phyloP scores from a whole-genome alignment of 2,888 invertebrate genomes.

The Cecidostiba fungosa region DNA sequence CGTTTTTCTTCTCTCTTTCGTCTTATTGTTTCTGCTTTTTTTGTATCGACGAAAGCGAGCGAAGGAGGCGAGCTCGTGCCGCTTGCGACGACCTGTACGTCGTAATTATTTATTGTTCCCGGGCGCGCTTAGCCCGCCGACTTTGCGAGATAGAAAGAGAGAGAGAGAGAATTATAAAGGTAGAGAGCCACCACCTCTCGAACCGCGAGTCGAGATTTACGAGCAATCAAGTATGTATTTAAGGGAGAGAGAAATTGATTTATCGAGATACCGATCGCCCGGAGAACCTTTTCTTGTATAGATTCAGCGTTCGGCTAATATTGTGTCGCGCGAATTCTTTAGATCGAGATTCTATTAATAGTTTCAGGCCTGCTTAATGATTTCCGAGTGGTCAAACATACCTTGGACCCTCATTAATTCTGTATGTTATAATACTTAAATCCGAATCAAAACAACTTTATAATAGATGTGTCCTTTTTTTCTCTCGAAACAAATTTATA shows the following conservation, averaged over 20 bases:
- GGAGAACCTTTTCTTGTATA: not conserved
- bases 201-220: slow-evolving; percentile 45
- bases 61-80: slow-evolving; percentile 11
- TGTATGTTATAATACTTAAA: not conserved
- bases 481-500: too few relatives aligned
- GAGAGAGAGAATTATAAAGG: slow-evolving; percentile 10
- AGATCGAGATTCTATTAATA: slow-evolving; percentile 2
- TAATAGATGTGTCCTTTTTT: too few relatives aligned
- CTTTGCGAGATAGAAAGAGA: slow-evolving; percentile 18
- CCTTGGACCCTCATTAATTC: not conserved
- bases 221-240: slow-evolving; percentile 61
- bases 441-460: not conserved
- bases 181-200: not conserved
- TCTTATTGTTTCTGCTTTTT: slow-evolving; percentile 39
- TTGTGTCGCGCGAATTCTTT: not conserved
- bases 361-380: not conserved
- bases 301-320: not conserved
- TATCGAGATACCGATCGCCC: slow-evolving; percentile 46
- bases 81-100: slow-evolving; percentile 44
- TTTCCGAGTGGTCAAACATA: not conserved
- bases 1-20: slow-evolving; percentile 26
- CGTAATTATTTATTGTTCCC: slow-evolving; percentile 56
- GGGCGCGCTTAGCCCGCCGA: not conserved
- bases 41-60: slow-evolving; percentile 29
- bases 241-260: slow-evolving; percentile 61